Evolutionary conservation across 2,888 invertebrate species (phyloP).

Genomic region (Dexiosoma caninum): DNA sequence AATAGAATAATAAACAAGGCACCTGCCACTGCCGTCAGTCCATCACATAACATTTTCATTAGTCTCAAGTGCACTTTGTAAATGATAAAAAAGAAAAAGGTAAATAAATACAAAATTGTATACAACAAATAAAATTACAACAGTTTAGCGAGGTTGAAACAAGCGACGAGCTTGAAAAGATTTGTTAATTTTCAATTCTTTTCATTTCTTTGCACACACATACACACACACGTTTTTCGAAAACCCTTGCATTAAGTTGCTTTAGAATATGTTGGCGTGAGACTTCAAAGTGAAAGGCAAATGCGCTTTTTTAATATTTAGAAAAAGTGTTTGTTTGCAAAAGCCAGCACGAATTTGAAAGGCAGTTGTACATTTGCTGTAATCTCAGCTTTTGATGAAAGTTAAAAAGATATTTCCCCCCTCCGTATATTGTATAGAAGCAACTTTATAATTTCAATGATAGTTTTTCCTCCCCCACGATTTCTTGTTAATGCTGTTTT

Average conservation of each 20-base stretch:
- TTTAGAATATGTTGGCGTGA: not conserved
- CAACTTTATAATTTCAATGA: not conserved
- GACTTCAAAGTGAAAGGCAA: not conserved
- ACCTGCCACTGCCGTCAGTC: not conserved
- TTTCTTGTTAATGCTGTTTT: no score
- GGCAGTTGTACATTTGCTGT: no score
- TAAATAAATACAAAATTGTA: not conserved
- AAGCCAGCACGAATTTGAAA: no score
- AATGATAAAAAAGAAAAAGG: not conserved
- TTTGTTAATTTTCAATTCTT: not conserved
- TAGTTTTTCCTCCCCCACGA: no score
- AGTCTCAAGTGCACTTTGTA: slow-evolving; percentile 45
- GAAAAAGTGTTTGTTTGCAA: no score
- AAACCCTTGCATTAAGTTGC: not conserved
- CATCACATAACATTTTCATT: slow-evolving; percentile 22
- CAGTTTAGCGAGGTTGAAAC: not conserved
- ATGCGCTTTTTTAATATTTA: no score
- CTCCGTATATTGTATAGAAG: not conserved
- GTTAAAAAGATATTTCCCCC: not conserved
- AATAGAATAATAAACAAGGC: not conserved
- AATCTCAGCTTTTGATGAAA: no score
- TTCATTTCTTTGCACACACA: not conserved
- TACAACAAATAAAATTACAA: not conserved
- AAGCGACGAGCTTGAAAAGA: not conserved
- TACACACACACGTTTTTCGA: no score